Conservation (phyloP, 2,888 invertebrate species). For the Micoletzkya japonica region DNA sequence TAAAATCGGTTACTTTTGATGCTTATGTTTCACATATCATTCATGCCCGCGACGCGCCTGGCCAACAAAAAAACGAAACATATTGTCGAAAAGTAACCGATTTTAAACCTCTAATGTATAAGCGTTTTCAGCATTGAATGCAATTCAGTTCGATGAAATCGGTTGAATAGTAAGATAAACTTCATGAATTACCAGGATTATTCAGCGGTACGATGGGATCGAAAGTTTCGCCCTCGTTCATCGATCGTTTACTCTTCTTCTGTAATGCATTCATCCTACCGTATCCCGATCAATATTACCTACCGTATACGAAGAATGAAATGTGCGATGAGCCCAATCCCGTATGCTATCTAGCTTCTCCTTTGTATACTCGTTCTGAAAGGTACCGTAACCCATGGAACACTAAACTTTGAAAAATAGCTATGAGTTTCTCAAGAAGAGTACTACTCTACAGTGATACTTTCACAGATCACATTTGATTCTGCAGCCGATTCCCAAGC, state of each 20-base stretch:
- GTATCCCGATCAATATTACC: not conserved
- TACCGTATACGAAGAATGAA: not conserved
- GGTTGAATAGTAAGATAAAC: not conserved
- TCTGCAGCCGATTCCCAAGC: too few relatives aligned
- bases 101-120: too few relatives aligned
- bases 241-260: not conserved
- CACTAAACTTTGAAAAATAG: too few relatives aligned
- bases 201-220: constrained; percentile 1
- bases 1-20: too few relatives aligned
- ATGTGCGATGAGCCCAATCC: constrained; percentile 35
- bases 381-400: not conserved
- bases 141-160: not conserved
- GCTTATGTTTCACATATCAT: too few relatives aligned
- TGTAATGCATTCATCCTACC: not conserved
- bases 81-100: too few relatives aligned
- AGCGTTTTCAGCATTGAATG: too few relatives aligned
- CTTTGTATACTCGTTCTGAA: constrained; percentile 39
- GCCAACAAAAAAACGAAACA: too few relatives aligned
- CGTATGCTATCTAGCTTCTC: constrained; percentile 36
- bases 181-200: not conserved
- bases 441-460: too few relatives aligned
- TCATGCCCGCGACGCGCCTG: too few relatives aligned
- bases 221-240: constrained; percentile 21
- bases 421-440: too few relatives aligned
- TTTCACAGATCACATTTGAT: too few relatives aligned